Evolutionary conservation across 1,140 invertebrate species (phyloP).

Genomic region (Caenorhabditis inopinata): DNA sequence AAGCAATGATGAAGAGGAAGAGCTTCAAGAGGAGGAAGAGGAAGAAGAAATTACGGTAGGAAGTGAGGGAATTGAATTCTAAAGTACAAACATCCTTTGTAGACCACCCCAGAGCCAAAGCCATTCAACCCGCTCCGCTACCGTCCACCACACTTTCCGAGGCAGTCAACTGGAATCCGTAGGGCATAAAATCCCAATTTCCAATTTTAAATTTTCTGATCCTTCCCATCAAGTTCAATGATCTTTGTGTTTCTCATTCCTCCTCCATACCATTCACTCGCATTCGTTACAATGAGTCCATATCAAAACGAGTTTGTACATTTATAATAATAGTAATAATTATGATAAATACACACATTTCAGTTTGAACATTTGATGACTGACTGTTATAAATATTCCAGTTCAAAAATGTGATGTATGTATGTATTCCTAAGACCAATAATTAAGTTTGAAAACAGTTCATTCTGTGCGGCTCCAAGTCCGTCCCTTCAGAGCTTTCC

Average conservation of each 20-base stretch:
- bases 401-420: too few species aligned
- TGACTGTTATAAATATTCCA: too few species aligned
- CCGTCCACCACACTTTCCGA: constrained; percentile 42
- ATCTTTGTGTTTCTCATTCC: constrained; percentile 1
- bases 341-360: neutral
- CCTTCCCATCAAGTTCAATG: constrained; percentile 23
- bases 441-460: too few species aligned
- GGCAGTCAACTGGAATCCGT: constrained; percentile 38
- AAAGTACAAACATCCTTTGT: neutral
- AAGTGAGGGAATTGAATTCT: neutral
- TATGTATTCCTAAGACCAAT: too few species aligned
- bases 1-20: constrained; percentile 15
- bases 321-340: neutral
- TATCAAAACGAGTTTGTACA: constrained; percentile 34
- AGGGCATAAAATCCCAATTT: constrained; percentile 6
- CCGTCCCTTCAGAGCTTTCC: too few species aligned
- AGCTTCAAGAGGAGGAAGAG: constrained; percentile 4
- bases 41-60: constrained; percentile 39
- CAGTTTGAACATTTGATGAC: too few species aligned
- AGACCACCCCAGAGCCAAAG: constrained; percentile 31
- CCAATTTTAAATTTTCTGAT: too few species aligned
- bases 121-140: constrained; percentile 50
- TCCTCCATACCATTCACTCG: neutral
- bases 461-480: too few species aligned
- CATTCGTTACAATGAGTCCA: neutral